Conservation (phyloP, 92 coral and sea anemone genomes). For the Heteractis magnifica region DNA sequence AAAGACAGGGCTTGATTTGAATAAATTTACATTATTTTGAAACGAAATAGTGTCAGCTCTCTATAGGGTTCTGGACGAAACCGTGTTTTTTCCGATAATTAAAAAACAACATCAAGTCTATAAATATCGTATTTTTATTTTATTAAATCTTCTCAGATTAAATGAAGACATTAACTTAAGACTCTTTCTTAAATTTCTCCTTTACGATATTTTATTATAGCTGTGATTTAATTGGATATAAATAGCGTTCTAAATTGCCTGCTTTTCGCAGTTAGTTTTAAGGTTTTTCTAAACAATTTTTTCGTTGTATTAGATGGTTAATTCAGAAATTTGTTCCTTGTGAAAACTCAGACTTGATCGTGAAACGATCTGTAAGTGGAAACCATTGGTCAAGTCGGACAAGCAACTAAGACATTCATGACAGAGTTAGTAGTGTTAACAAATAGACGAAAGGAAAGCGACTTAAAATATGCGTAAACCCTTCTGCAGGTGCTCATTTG, state of each 20-base stretch:
- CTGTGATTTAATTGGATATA: constrained; percentile 25
- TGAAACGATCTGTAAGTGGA: background rate
- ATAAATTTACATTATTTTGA: constrained; percentile 14
- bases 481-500: constrained; percentile 21
- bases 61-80: constrained; percentile 5
- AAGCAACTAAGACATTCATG: constrained; percentile 3
- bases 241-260: constrained; percentile 21
- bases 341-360: background rate
- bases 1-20: constrained; percentile 8
- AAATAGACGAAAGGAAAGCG: constrained; percentile 19
- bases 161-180: constrained; percentile 15
- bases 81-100: background rate
- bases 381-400: background rate
- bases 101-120: background rate
- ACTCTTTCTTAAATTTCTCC: background rate
- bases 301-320: background rate
- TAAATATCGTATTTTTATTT: background rate
- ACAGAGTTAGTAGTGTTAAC: constrained; percentile 21
- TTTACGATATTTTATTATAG: background rate
- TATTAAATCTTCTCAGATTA: background rate
- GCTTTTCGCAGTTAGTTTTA: background rate
- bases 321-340: background rate
- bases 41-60: background rate
- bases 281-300: background rate
- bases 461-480: constrained; percentile 24